These are phyloP conservation scores for Lapara coniferarum DNA, from an alignment of 2,888 invertebrate species.

Conservation along the genomic window DNA sequence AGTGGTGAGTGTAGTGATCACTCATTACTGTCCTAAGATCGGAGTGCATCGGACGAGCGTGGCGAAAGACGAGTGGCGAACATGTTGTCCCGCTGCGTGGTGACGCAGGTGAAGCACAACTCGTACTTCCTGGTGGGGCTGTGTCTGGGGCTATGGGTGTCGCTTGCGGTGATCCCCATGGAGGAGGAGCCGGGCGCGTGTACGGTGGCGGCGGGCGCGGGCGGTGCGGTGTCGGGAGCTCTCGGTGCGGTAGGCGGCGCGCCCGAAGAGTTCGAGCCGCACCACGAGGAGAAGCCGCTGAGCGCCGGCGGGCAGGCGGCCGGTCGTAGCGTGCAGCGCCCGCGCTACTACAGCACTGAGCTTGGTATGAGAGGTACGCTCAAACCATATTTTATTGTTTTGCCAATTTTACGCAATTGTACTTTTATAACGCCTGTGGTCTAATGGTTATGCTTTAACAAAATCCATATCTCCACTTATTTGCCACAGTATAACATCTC, in stretches of 20 bases:
- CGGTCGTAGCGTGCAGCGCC: constrained; percentile 87
- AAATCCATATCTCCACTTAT: background rate
- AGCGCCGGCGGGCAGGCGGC: constrained; percentile 51
- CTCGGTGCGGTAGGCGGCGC: constrained; percentile 31
- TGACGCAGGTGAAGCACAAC: constrained; percentile 81
- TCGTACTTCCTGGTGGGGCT: constrained; percentile 83
- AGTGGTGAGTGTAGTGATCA: background rate
- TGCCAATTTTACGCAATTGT: too few species aligned
- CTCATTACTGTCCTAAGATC: background rate
- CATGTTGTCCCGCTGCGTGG: constrained; percentile 74
- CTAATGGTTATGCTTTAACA: too few species aligned
- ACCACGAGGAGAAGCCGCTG: constrained; percentile 60
- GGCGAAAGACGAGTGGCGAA: background rate
- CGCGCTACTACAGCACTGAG: constrained; percentile 97
- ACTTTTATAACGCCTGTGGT: too few species aligned
- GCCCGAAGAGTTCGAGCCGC: constrained; percentile 71
- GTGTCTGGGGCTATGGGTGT: constrained; percentile 81
- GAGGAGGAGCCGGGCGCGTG: constrained; percentile 60
- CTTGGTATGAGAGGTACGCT: constrained; percentile 89
- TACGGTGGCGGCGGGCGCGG: constrained; percentile 36
- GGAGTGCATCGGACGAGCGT: background rate
- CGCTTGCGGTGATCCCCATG: constrained; percentile 77
- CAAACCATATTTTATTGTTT: background rate
- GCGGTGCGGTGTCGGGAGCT: constrained; percentile 22
- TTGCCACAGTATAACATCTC: background rate